Base-by-base conservation (phyloP, 2,113 vertebrate species). In the Copsychus sechellarum region DNA sequence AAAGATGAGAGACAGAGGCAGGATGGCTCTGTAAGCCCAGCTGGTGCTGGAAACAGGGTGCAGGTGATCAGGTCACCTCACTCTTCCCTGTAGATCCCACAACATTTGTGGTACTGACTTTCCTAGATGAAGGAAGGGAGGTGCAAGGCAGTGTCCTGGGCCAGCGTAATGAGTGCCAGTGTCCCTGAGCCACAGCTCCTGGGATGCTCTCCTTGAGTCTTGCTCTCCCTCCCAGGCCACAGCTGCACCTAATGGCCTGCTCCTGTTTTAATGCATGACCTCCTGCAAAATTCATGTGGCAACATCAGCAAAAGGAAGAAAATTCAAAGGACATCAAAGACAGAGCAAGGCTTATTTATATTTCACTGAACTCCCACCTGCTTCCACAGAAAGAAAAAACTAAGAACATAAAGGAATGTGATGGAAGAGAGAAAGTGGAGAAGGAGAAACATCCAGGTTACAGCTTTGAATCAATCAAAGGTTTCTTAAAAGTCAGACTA, bases 301-400 rank as follows among this genome's bases (percentile, higher is more conserved):
- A 97, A 67, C 48, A 81, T 45, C 91, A 64, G 48, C 60, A 72
- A 76, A 91, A 76, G 77, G 58, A 95, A 87, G 45, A 87, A 64
- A 80, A 89, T 51, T 91, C 61, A 87, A 87, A 89, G 76, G 73
- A 84, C 69, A 82, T 79, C 60, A 93, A 90, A 96, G 76, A 69
- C 20, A 74, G 47, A 69, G 42, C 31, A 84, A 91, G 57, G 36
- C 77, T 81, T 81, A 95, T 83, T 94, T 92, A 61, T 84, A 76
- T 93, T 91, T 95, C 90, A 79, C 78, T 34, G 72, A 81, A 72
- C 38, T 47, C 9, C n/a, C 11, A 12, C 33, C 3, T 7, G 2
- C 18, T 28, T 50, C 4, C 17, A 42, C 42, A 87, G 28, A 48
- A 90, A 85, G 28, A 94, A 72, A 60, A 72, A 66, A 24, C 22